phyloP scores from a whole-genome alignment of 1,140 invertebrate genomes.

The Phymastichus coffea region DNA sequence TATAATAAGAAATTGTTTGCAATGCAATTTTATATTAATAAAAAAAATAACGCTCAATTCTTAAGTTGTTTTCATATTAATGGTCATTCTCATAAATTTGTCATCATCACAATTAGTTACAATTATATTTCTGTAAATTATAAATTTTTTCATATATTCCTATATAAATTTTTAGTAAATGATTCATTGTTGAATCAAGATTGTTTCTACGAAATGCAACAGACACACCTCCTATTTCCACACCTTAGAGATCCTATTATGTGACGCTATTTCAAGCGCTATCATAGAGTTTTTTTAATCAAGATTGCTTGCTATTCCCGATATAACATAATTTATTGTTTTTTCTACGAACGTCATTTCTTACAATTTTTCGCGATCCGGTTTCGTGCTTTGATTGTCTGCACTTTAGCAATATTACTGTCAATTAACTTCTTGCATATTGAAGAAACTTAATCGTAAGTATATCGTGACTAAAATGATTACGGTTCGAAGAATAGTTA shows the following conservation, averaged over 20 bases:
- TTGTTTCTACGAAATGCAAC: background rate
- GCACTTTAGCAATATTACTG: background rate
- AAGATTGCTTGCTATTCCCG: background rate
- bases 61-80: background rate
- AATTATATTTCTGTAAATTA: background rate
- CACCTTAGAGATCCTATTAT: slow-evolving; percentile 4
- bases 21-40: background rate
- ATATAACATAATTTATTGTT: slow-evolving; percentile 5
- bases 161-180: background rate
- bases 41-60: background rate
- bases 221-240: slow-evolving; percentile 21
- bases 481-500: background rate
- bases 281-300: slow-evolving; percentile 1
- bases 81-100: background rate
- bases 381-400: background rate
- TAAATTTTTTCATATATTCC: slow-evolving; percentile 2
- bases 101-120: background rate
- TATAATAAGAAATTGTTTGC: background rate
- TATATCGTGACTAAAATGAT: background rate
- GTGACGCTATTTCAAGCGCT: background rate
- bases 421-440: background rate
- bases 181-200: background rate
- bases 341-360: background rate
- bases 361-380: background rate
- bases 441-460: background rate